Conservation (phyloP, 2,888 invertebrate species). For the Habroteleia sp. region DNA sequence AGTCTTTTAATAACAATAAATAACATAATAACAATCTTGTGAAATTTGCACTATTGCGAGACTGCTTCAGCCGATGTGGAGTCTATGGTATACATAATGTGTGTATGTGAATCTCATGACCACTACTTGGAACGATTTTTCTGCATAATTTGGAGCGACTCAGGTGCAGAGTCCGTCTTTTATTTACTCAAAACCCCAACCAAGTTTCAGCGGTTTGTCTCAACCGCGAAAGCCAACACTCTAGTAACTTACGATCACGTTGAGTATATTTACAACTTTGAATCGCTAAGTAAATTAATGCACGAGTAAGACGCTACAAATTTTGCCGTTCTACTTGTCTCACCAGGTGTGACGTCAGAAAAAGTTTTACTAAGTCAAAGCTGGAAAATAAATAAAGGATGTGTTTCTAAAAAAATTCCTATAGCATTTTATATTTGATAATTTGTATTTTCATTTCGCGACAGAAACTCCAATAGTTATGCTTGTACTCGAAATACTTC, state of each 20-base stretch:
- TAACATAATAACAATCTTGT: slow-evolving; percentile 18
- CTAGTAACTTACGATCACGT: slow-evolving; percentile 61
- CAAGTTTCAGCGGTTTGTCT: slow-evolving; percentile 62
- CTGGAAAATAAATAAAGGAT: no score
- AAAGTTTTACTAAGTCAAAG: slow-evolving; percentile 3
- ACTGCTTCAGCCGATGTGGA: slow-evolving; percentile 22
- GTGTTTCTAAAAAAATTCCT: no score
- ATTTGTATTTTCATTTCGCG: no score
- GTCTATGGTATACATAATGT: slow-evolving; percentile 34
- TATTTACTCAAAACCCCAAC: slow-evolving; percentile 65
- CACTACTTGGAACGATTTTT: slow-evolving; percentile 41
- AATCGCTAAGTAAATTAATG: slow-evolving; percentile 54
- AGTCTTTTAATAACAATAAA: no score
- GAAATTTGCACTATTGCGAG: slow-evolving; percentile 20
- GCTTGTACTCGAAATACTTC: no score
- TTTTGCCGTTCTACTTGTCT: slow-evolving; percentile 24
- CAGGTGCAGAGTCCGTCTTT: slow-evolving; percentile 65
- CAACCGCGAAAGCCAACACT: slow-evolving; percentile 65
- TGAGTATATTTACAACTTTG: slow-evolving; percentile 51
- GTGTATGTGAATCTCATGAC: slow-evolving; percentile 30
- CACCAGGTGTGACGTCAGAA: slow-evolving; percentile 7
- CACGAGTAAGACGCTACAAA: slow-evolving; percentile 44
- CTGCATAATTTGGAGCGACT: slow-evolving; percentile 65
- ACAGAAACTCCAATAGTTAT: no score
- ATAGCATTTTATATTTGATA: no score